Evolutionary conservation across 2,888 invertebrate species (phyloP), one percentile per base, ranked within the genome.

Genomic region (Callimorpha dominula): DNA sequence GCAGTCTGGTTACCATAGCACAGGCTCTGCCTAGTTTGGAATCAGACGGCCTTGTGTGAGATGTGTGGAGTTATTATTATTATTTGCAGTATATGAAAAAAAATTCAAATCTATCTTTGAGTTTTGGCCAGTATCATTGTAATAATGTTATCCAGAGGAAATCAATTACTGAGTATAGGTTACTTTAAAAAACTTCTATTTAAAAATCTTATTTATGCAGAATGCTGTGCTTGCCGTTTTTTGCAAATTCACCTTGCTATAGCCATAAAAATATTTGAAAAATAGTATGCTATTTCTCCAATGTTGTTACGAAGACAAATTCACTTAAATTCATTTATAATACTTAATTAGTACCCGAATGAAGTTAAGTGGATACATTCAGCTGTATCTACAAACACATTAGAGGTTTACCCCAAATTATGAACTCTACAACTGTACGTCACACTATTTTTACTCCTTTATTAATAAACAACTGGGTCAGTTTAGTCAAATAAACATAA

Each of bases 381-480:
- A 52, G 49, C 54, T 46, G 46, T 6, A 43, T 65, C 49, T 31
- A 57, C 40, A 57, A 65, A 42, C 15, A 52, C 43, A 14, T 65
- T 65, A 40, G 49, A 54, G 64, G 49, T 49, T 46, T 46, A 65
- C 60, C 65, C 20, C 11, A 49, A 57, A 17, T 49, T 54, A 9
- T 12, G 5, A 63, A 64, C 50, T 20, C 31, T 60, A 54, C 46
- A 65, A 54, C 43, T 43, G 11, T 11, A 52, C 20, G 7, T 4
- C 49, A 52, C 14, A 63, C 42, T 31, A 43, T 57, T 60, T 65
- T 72, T 68, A 68, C 20, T 1, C 12, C 17, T 43, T 57, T 54
- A 72, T 60, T 43, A 65, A 69, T 50, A 69, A 76, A 71, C 67
- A 83, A 75, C 71, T 80, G 46, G 73, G 72, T 76, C 73, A 80